A percentile compares a stretch with the other conserved stretches of the same genome.
Conservation (phyloP, 2,113 vertebrate genomes). For the Neolamprologus fasciatus region DNA sequence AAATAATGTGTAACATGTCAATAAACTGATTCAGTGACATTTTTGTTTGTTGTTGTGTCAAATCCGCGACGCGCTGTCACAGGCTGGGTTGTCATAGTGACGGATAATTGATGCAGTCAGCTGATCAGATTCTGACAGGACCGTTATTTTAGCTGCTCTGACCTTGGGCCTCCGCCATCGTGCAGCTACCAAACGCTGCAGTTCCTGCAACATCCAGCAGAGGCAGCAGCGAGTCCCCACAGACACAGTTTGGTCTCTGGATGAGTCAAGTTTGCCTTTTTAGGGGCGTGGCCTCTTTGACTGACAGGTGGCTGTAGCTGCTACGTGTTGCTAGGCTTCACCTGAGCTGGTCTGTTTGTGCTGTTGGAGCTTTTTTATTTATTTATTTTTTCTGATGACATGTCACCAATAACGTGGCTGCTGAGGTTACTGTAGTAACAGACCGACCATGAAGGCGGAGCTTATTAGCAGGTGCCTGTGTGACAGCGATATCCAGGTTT, state of each 20-base stretch:
- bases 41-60: neutral
- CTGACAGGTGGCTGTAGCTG: neutral
- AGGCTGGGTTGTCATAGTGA: neutral
- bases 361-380: neutral
- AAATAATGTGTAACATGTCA: slow-evolving; percentile 21
- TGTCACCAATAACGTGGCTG: neutral
- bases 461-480: neutral
- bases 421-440: neutral
- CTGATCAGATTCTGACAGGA: neutral
- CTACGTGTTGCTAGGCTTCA: neutral
- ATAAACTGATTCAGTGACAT: slow-evolving; percentile 52
- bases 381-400: neutral
- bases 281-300: neutral
- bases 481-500: neutral
- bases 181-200: neutral
- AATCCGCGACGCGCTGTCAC: rapidly evolving
- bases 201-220: neutral
- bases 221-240: neutral
- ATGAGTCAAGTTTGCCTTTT: neutral
- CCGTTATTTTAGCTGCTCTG: rapidly evolving
- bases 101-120: neutral
- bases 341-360: neutral
- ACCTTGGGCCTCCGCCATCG: rapidly evolving
- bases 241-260: neutral
- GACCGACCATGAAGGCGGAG: neutral